These are phyloP conservation scores for Mycetomoellerius zeteki DNA, from an alignment of 1,140 invertebrate genomes.

Conservation along the genomic window DNA sequence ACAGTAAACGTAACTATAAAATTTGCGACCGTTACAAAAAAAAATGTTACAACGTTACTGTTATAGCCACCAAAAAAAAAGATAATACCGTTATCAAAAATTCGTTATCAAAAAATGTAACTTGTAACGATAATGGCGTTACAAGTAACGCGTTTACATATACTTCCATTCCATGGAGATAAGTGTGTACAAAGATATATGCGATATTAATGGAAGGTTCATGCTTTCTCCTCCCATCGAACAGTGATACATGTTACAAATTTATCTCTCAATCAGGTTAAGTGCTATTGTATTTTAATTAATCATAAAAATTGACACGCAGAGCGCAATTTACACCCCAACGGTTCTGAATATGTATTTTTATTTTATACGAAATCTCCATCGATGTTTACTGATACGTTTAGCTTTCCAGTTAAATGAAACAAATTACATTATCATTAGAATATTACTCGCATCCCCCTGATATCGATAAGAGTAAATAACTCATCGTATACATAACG, in stretches of 20 bases:
- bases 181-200: background rate
- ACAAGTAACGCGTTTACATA: no score
- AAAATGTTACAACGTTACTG: no score
- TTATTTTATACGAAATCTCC: background rate
- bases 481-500: background rate
- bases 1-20: no score
- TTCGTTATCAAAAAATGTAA: no score
- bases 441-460: background rate
- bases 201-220: background rate
- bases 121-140: no score
- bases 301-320: constrained; percentile 21
- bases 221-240: background rate
- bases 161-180: background rate
- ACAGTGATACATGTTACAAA: background rate
- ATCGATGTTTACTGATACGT: background rate
- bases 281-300: background rate
- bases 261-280: background rate
- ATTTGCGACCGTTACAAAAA: no score
- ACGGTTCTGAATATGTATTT: constrained; percentile 9
- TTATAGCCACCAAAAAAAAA: no score
- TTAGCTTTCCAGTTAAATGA: constrained; percentile 32
- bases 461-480: background rate
- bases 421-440: constrained; percentile 35
- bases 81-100: no score
- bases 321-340: background rate